Conservation (phyloP, 2,113 vertebrate genomes). For the Chascanopsetta lugubris region DNA sequence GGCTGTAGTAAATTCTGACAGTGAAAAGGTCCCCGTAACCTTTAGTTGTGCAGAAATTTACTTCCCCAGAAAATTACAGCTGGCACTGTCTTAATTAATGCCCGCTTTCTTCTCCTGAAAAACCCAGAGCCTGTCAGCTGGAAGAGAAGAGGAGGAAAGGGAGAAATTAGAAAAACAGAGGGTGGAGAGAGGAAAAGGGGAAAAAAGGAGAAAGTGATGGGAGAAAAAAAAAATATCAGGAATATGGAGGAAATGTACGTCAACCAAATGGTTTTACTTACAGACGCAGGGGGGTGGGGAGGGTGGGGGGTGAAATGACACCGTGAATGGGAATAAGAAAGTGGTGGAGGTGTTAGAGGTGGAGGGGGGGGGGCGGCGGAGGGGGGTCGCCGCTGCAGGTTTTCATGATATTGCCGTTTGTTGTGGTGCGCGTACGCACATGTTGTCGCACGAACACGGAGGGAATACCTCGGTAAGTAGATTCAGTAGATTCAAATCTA, state of each 20-base stretch:
- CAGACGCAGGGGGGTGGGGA: slow-evolving; percentile 37
- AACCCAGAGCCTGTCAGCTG: slow-evolving; percentile 97
- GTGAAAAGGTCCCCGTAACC: slow-evolving; percentile 99
- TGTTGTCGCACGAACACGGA: slow-evolving; percentile 30
- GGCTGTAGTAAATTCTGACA: slow-evolving; percentile 99
- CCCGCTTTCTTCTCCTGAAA: slow-evolving; percentile 99
- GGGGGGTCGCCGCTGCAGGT: slow-evolving; percentile 44
- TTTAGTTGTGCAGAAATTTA: slow-evolving; percentile 99
- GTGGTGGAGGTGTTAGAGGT: too few species aligned
- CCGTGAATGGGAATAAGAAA: slow-evolving; percentile 68
- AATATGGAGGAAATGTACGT: slow-evolving; percentile 63
- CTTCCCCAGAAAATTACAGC: slow-evolving; percentile 99
- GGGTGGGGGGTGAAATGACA: slow-evolving; percentile 35
- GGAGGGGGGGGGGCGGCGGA: too few species aligned
- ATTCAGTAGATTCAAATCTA: slow-evolving; percentile 78
- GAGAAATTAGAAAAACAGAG: slow-evolving; percentile 77
- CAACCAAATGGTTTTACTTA: slow-evolving; percentile 82
- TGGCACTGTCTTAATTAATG: slow-evolving; percentile 99
- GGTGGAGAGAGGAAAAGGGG: slow-evolving; percentile 48
- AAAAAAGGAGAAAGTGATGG: slow-evolving; percentile 66
- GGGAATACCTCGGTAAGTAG: slow-evolving; percentile 52
- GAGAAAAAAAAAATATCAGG: slow-evolving; percentile 49
- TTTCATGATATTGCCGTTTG: slow-evolving; percentile 85
- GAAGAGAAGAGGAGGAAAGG: slow-evolving; percentile 72
- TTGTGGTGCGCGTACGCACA: slow-evolving; percentile 29